A percentile compares a stretch with the other conserved stretches of the same genome.
Conservation (phyloP, 2,113 vertebrate species). For the Amphiprion ocellaris region DNA sequence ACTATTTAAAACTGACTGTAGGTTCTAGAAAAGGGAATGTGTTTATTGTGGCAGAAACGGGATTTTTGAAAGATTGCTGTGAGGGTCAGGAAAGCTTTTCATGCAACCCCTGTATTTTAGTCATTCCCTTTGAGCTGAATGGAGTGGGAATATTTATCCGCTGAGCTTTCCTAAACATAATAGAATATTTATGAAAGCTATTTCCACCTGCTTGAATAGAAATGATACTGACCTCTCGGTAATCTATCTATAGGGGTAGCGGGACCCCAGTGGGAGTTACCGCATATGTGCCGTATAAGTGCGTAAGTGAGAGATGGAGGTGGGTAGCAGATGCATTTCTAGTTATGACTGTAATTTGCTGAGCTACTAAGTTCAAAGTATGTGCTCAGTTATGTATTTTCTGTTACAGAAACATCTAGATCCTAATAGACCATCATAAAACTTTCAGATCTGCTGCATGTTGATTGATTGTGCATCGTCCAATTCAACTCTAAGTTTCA, state of each 20-base stretch:
- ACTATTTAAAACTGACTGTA: neutral
- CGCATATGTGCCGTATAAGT: neutral
- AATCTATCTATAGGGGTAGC: constrained; percentile 31
- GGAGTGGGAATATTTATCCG: constrained; percentile 31
- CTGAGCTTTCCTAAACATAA: constrained; percentile 52
- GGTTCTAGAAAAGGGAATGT: constrained; percentile 16
- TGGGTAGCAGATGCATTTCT: neutral
- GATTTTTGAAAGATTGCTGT: constrained; percentile 39
- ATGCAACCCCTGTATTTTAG: constrained; percentile 11
- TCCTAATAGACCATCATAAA: neutral
- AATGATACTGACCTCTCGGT: constrained; percentile 40
- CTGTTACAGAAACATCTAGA: neutral
- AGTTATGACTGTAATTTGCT: constrained; percentile 8
- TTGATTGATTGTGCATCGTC: neutral
- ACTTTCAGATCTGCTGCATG: neutral
- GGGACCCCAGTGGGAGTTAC: constrained; percentile 6
- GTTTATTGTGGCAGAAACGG: constrained; percentile 3
- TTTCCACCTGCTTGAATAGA: constrained; percentile 64
- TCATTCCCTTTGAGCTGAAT: constrained; percentile 13
- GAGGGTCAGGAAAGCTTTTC: constrained; percentile 52
- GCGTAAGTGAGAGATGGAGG: neutral
- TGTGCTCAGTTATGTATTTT: neutral
- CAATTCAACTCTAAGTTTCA: neutral
- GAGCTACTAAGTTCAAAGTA: constrained; percentile 2
- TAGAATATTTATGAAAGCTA: constrained; percentile 74